A percentile compares a stretch with the other conserved stretches of the same genome.
Conservation (phyloP, 2,888 invertebrate species). For the Incurvaria masculella region DNA sequence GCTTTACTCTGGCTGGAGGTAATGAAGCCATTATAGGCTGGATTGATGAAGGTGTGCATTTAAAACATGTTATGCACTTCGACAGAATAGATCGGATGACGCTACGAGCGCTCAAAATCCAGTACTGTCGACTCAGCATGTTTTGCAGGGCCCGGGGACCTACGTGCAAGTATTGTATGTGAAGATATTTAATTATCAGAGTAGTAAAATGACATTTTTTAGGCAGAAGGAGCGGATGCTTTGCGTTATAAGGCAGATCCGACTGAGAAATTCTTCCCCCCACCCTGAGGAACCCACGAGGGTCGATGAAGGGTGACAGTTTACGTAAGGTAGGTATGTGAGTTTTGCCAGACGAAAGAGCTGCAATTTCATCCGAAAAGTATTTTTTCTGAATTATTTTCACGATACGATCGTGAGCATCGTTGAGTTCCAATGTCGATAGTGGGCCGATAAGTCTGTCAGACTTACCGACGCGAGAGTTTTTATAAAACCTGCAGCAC, state of each 20-base stretch:
- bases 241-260: background rate
- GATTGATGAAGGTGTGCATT: background rate
- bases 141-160: background rate
- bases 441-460: background rate
- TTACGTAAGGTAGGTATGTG: background rate
- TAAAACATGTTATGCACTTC: background rate
- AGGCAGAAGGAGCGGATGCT: background rate
- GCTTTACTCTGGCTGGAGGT: background rate
- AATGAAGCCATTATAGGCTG: background rate
- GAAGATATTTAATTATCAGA: background rate
- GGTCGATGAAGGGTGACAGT: background rate
- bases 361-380: background rate
- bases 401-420: background rate
- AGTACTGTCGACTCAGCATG: background rate
- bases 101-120: background rate
- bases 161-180: background rate
- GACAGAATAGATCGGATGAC: background rate
- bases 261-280: background rate
- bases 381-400: background rate
- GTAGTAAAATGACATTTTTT: constrained; percentile 4
- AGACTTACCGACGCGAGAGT: background rate
- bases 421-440: background rate
- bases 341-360: background rate
- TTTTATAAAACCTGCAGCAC: background rate
- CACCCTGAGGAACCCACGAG: background rate